phyloP scores from a whole-genome alignment of 2,797 vertebrate species.

The Gymnodraco acuticeps region DNA sequence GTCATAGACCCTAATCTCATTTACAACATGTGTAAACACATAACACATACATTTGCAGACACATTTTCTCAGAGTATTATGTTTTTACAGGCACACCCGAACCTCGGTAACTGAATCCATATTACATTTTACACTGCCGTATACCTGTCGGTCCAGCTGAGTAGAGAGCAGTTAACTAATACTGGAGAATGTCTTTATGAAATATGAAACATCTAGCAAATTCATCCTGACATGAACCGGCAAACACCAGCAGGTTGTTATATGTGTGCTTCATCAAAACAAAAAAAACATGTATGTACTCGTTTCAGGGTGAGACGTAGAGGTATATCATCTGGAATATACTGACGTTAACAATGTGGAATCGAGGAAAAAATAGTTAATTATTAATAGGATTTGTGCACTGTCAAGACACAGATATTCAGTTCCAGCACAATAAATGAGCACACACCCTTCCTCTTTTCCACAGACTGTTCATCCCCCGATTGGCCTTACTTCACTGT shows the following conservation, averaged over 20 bases:
- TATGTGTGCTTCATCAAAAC: conserved; percentile 1
- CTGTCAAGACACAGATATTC: no score
- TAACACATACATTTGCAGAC: background rate
- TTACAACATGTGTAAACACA: conserved; percentile 4
- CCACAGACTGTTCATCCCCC: no score
- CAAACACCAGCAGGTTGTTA: background rate
- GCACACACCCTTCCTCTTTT: no score
- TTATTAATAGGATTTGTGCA: no score
- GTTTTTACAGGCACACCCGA: conserved; percentile 52
- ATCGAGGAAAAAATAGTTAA: no score
- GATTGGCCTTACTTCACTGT: no score
- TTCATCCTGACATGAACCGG: background rate
- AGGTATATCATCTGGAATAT: no score
- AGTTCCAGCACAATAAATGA: no score
- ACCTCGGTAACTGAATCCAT: conserved; percentile 36
- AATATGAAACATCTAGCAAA: conserved; percentile 22
- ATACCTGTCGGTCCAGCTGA: conserved; percentile 44
- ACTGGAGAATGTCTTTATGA: conserved; percentile 20
- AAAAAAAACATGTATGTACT: conserved; percentile 9
- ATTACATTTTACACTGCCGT: conserved; percentile 46
- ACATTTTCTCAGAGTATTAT: conserved; percentile 50
- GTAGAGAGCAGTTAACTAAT: conserved; percentile 26
- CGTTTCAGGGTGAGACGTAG: background rate
- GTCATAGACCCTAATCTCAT: conserved; percentile 23
- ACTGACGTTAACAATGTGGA: no score